Base-by-base conservation (phyloP, 2,888 invertebrate genomes). In the Nineta flava region DNA sequence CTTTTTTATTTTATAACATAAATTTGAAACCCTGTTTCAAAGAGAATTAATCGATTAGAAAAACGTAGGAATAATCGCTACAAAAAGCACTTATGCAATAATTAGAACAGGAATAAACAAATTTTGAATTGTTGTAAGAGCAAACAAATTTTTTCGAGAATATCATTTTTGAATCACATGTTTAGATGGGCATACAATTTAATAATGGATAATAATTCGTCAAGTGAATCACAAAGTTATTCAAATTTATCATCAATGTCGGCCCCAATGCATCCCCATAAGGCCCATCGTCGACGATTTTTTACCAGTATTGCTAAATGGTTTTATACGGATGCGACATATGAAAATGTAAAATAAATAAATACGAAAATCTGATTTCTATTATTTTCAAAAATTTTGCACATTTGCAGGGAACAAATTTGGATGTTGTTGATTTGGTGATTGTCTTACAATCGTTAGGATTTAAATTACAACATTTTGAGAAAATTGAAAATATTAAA, bases 391-490 rank as follows among this genome's bases (percentile, higher is more conserved):
- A 5, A 2, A 2, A 38, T 38, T 13, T 3, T 13, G 15, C 12
- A 5, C 10, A 31, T 32, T 47, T 47, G 4, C 38, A 47, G 47
- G 47, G 35, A 10, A n/a, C 35, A 5, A 34, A 47, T 19, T 17
- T 47, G 34, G 47, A 47, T 47, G 38, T 47, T 9, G 16, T 34
- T 17, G 47, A 47, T 15, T n/a, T 47, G n/a, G 35, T 47, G 12
- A n/a, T 47, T 13, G n/a, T 47, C 6, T 19, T 47, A 17, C 47
- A 47, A 47, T 32, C 47, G 12, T 31, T 47, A 17, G 47, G 47
- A 19, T 47, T 47, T 19, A 47, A 47, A 34, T 47, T 47, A 15
- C 15, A 35, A 34, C 17, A 21, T 35, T 47, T 47, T 34, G 47
- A 47, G 17, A 47, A 47, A 47, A 17, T 13, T n/a, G 35, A 47